A percentile compares a stretch with the other conserved stretches of the same genome.
These are phyloP conservation scores for Chinchilla lanigera DNA, from an alignment of 2,113 vertebrate species.

Conservation along the genomic window DNA sequence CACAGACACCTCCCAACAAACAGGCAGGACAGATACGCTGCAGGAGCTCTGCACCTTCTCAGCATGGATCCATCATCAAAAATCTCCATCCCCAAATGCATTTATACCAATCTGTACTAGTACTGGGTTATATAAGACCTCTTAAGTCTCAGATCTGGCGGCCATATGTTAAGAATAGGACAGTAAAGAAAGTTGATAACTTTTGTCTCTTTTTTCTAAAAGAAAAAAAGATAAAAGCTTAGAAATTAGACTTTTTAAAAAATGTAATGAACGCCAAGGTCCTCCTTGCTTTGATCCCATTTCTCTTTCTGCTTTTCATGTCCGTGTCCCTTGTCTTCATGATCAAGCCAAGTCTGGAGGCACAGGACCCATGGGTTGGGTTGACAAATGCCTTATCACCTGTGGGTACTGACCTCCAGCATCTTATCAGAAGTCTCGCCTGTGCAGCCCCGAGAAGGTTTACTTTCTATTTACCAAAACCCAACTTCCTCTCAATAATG, in stretches of 20 bases:
- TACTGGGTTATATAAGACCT: not conserved
- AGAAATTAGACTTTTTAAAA: not conserved
- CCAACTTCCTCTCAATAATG: conserved; percentile 66
- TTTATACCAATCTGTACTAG: not conserved
- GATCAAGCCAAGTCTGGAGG: not conserved
- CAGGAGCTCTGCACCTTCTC: not conserved
- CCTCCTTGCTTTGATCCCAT: not conserved
- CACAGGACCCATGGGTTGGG: not conserved
- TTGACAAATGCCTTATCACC: not conserved
- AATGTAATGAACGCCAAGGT: not conserved
- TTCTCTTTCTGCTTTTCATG: not conserved
- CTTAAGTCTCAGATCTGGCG: conserved; percentile 19
- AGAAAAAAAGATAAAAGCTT: not conserved
- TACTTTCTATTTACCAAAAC: conserved; percentile 77
- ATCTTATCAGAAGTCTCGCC: not conserved
- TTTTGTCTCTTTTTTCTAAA: not conserved
- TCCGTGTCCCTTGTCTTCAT: not conserved
- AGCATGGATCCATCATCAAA: not conserved
- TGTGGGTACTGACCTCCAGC: not conserved
- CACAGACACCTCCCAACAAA: not conserved
- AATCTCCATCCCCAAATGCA: not conserved
- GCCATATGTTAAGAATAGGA: not conserved
- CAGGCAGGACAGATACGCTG: not conserved
- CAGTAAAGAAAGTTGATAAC: not conserved
- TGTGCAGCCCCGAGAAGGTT: not conserved